Evolutionary conservation across 2,113 vertebrate genomes (phyloP).

Genomic region (Gallinago media): DNA sequence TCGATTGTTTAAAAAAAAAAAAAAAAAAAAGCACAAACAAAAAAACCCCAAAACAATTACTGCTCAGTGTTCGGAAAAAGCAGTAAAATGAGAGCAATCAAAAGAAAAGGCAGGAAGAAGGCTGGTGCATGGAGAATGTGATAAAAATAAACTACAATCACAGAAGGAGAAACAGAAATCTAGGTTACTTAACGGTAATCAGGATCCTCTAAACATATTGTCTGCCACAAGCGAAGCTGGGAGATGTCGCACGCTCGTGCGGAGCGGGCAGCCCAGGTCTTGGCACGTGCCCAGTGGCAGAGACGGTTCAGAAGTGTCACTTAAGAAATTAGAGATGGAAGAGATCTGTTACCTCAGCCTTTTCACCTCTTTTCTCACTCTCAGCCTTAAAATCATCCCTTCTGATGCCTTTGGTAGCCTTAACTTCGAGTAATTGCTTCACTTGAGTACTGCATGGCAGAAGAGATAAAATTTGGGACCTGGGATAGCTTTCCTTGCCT

Average conservation of each 20-base stretch:
- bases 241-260: not conserved
- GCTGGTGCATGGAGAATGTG: not conserved
- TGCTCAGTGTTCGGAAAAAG: not conserved
- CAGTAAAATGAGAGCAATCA: not conserved
- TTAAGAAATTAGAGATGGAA: not conserved
- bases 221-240: not conserved
- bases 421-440: not conserved
- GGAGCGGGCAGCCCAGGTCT: not conserved
- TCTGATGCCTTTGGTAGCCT: not conserved
- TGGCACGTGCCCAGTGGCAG: fast-evolving
- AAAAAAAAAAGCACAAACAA: not conserved
- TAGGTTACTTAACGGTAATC: not conserved
- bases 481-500: not conserved
- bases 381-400: not conserved
- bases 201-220: not conserved
- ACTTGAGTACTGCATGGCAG: not conserved
- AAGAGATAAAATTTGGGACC: not conserved
- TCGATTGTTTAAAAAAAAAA: constrained; percentile 17
- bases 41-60: not conserved
- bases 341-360: not conserved
- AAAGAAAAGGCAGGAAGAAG: constrained; percentile 62
- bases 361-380: not conserved
- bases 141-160: not conserved
- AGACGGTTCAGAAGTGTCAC: not conserved
- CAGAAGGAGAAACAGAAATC: constrained; percentile 26